These are phyloP conservation scores for Ecliptopera silaceata DNA, from an alignment of 2,888 invertebrate genomes.

Conservation along the genomic window DNA sequence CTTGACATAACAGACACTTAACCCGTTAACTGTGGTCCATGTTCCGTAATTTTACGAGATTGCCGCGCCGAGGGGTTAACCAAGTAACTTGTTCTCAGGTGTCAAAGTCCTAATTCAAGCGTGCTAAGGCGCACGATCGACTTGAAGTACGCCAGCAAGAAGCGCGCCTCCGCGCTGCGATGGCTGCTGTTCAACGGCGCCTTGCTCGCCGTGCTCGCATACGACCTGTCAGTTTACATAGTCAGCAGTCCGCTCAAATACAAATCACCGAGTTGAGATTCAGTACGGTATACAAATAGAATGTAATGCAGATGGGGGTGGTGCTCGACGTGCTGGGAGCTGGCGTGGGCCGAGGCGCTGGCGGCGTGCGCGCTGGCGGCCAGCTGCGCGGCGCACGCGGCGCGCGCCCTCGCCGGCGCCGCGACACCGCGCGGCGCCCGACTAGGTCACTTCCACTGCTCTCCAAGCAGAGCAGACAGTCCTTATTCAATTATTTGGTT, in stretches of 20 bases:
- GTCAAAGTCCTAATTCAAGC: conserved; percentile 60
- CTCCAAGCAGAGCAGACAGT: too few relatives aligned
- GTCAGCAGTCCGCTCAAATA: not conserved
- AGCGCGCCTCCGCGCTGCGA: conserved; percentile 77
- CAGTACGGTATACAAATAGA: not conserved
- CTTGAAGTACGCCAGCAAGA: conserved; percentile 75
- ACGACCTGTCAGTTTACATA: conserved; percentile 82
- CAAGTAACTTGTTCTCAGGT: conserved; percentile 46
- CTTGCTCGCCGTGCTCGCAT: conserved; percentile 78
- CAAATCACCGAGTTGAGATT: too few relatives aligned
- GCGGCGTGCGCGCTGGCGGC: conserved; percentile 15
- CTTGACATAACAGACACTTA: too few relatives aligned
- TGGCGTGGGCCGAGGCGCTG: conserved; percentile 8
- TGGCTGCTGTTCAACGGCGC: conserved; percentile 84
- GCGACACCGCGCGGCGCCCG: conserved; percentile 34
- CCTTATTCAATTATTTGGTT: too few relatives aligned
- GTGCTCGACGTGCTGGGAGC: not conserved
- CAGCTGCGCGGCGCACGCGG: conserved; percentile 16
- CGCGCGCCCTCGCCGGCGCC: conserved; percentile 8
- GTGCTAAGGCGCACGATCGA: conserved; percentile 81
- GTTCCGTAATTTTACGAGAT: too few relatives aligned
- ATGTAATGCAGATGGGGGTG: not conserved
- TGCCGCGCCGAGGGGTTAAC: not conserved
- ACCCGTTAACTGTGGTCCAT: too few relatives aligned
- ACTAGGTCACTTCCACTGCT: conserved; percentile 27